Conservation (phyloP, 1,140 invertebrate species). For the Alviniconcha marisindica region DNA sequence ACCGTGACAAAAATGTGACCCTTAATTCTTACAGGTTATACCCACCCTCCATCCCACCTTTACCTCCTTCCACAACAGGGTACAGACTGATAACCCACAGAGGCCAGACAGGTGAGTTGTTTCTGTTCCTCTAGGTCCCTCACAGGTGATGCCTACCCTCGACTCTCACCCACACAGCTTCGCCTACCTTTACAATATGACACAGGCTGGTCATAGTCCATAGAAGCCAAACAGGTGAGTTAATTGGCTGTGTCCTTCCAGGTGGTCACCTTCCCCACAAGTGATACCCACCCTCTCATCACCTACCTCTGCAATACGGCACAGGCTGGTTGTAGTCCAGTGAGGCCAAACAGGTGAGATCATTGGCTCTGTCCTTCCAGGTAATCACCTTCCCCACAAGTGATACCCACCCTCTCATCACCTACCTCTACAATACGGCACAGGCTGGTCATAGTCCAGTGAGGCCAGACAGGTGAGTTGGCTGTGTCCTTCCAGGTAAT, state of each 20-base stretch:
- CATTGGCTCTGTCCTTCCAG: not conserved
- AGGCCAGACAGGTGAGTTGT: no score
- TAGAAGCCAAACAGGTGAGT: not conserved
- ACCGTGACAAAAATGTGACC: no score
- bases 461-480: constrained; percentile 49
- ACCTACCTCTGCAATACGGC: constrained; percentile 55
- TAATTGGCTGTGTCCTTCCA: no score
- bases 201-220: not conserved
- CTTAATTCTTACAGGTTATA: no score
- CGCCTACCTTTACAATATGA: not conserved
- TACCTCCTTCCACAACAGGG: no score
- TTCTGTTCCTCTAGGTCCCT: no score
- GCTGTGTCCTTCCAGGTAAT: not conserved
- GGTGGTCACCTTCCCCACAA: no score
- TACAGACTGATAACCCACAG: no score
- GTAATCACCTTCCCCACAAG: no score
- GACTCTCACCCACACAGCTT: no score
- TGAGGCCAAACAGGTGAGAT: constrained; percentile 48
- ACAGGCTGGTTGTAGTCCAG: constrained; percentile 50
- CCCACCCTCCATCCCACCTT: no score
- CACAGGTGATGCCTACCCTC: no score
- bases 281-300: not conserved
- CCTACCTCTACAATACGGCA: constrained; percentile 56
- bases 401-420: not conserved
- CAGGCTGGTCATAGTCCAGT: constrained; percentile 49